phyloP scores from a whole-genome alignment of 2,888 invertebrate species.

The Buathra laborator region DNA sequence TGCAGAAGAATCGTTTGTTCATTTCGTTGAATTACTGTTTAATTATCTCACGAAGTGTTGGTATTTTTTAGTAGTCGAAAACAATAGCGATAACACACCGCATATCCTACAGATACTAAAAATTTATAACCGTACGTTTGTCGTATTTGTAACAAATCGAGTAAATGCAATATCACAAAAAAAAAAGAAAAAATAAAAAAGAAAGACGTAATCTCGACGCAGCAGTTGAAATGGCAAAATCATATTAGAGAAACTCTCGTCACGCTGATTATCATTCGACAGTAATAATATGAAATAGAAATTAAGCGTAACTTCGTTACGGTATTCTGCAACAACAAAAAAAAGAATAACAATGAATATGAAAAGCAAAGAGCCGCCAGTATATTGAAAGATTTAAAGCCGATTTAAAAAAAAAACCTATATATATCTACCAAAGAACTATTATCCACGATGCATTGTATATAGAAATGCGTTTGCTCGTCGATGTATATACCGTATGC shows the following conservation, averaged over 20 bases:
- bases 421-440: conserved; percentile 18
- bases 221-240: conserved; percentile 11
- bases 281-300: conserved; percentile 39
- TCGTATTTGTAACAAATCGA: conserved; percentile 1
- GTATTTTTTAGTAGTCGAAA: conserved; percentile 40
- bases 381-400: conserved; percentile 12
- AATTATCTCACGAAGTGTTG: conserved; percentile 32
- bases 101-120: conserved; percentile 46
- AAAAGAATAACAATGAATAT: neutral
- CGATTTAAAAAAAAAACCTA: conserved; percentile 15
- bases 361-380: conserved; percentile 6
- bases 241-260: conserved; percentile 19
- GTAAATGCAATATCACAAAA: neutral
- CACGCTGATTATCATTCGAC: conserved; percentile 24
- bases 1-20: conserved; percentile 7
- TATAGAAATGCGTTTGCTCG: conserved; percentile 62
- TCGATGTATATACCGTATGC: conserved; percentile 68
- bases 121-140: conserved; percentile 20
- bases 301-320: neutral
- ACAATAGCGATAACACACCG: conserved; percentile 55
- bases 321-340: neutral
- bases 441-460: conserved; percentile 63
- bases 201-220: neutral
- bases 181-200: conserved; percentile 28
- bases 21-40: conserved; percentile 16